Conservation (phyloP, 2,888 invertebrate species). For the Chrysolina haemoptera region DNA sequence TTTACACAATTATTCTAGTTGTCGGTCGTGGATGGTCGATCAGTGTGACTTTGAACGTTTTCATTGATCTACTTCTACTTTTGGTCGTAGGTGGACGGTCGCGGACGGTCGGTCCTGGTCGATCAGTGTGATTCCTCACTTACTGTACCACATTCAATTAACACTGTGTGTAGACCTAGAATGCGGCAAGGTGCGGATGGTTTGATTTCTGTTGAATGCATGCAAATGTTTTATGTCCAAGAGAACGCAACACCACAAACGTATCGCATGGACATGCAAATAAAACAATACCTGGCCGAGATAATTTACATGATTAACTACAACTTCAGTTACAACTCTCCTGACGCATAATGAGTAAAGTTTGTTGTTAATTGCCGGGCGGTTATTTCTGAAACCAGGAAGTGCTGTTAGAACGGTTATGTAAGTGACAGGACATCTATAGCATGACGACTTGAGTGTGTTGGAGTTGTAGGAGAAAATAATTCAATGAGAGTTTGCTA, state of each 20-base stretch:
- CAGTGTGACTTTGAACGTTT: too few species aligned
- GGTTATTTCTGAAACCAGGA: constrained; percentile 42
- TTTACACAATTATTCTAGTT: too few species aligned
- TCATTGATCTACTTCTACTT: too few species aligned
- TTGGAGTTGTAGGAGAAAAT: neutral
- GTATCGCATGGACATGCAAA: constrained; percentile 25
- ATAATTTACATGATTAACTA: constrained; percentile 36
- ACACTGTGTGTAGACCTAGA: too few species aligned
- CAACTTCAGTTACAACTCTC: constrained; percentile 28
- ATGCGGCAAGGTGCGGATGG: too few species aligned
- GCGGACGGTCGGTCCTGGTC: too few species aligned
- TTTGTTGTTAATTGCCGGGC: constrained; percentile 33
- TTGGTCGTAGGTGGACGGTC: too few species aligned
- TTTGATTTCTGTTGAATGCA: too few species aligned
- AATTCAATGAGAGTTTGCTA: neutral
- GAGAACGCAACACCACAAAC: constrained; percentile 24
- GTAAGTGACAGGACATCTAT: constrained; percentile 29
- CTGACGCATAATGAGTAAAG: constrained; percentile 20
- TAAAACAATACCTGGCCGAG: constrained; percentile 20
- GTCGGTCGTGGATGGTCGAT: too few species aligned
- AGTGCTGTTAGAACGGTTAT: constrained; percentile 21
- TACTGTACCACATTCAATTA: too few species aligned
- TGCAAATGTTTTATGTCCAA: neutral
- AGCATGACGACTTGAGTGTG: neutral
- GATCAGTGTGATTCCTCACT: too few species aligned